Base-by-base conservation (phyloP, 2,888 invertebrate genomes). In the Patella pellucida region DNA sequence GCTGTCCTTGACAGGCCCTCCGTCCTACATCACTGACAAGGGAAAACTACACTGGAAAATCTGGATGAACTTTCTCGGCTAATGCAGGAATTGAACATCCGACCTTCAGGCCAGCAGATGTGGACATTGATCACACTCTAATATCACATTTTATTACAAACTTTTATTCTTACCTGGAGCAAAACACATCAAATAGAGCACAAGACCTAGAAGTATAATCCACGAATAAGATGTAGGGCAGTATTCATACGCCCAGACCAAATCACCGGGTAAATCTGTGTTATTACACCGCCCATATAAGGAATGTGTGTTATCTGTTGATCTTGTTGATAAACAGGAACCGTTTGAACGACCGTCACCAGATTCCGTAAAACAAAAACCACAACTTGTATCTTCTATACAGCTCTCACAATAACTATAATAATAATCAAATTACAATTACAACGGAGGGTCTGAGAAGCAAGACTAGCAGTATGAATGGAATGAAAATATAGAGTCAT, bases 181-280 rank as follows among this genome's bases (percentile, higher is more conserved):
- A 87, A 92, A 92, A 81, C 89, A 91, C 81, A 92, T 87, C n/a
- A 92, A 87, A 82, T 92, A 92, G 15, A 92, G 75, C 7, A 87
- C 87, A 11, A 92, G 85, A 3, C 92, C 92, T 0, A 89, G 70
- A 16, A 92, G 86, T 3, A 91, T 89, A 79, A 92, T 84, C 92
- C 91, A 92, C 9, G 90, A 91, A 69, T 86, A 80, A 1, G 90
- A 86, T 4, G 88, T 88, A 1, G 92, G 92, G 78, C 92, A 92
- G 87, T 90, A 92, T 52, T 90, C 89, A 69, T 87, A 85, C 3
- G 92, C 91, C 89, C 84, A 92, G 15, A 83, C 79, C 41, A 80
- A 52, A 15, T 68, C 72, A 2, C 67, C 51, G 9, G 76, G 70
- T n/a, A 80, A 79, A 12, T 75, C 76, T 12, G 86, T 83, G 51